Evolutionary conservation across 2,797 vertebrate species (phyloP).

Genomic region (Chiroxiphia lanceolata): DNA sequence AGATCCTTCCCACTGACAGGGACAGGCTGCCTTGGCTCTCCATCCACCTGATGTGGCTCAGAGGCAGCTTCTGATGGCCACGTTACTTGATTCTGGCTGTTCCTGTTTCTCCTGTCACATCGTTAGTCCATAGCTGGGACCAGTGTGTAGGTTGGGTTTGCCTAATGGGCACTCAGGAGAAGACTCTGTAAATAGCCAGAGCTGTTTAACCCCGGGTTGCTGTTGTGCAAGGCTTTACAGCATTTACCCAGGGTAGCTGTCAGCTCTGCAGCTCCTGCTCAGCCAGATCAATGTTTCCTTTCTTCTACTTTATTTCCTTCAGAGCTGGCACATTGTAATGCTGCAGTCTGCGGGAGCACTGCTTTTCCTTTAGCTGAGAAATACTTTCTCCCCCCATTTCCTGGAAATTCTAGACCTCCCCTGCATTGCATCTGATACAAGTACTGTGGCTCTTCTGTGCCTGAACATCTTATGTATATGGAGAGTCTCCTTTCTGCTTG

Average conservation of each 20-base stretch:
- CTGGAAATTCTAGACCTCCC: not conserved
- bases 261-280: slow-evolving; percentile 25
- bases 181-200: not conserved
- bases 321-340: not conserved
- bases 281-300: not conserved
- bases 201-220: not conserved
- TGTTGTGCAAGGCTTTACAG: not conserved
- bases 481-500: not conserved
- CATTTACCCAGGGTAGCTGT: not conserved
- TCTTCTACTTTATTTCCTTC: not conserved
- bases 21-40: not conserved
- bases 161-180: not conserved
- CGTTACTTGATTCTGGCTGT: not conserved
- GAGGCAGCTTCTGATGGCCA: not conserved
- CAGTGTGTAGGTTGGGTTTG: not conserved
- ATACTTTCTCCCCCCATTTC: not conserved
- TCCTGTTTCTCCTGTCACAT: not conserved
- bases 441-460: not conserved
- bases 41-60: not conserved
- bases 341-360: not conserved
- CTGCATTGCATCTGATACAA: not conserved
- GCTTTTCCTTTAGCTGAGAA: not conserved
- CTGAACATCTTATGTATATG: not conserved
- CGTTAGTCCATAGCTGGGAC: not conserved
- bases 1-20: rapidly evolving